phyloP scores from a whole-genome alignment of 2,888 invertebrate genomes.

The Drosophila neonasuta region DNA sequence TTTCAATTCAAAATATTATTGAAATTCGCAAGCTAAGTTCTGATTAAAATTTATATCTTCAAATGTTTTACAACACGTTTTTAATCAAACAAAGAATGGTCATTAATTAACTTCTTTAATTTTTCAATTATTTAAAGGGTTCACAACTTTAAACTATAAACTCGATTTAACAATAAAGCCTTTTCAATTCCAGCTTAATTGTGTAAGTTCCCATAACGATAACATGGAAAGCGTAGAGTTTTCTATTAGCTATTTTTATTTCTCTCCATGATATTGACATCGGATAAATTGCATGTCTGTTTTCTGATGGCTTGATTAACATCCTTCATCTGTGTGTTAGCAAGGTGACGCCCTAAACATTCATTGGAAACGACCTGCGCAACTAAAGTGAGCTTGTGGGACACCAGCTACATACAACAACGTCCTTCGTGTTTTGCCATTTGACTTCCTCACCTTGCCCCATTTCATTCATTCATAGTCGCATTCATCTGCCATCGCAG shows the following conservation, averaged over 20 bases:
- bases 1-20: too few species aligned
- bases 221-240: background rate
- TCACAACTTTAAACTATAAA: background rate
- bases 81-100: too few species aligned
- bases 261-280: conserved; percentile 22
- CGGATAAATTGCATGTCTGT: conserved; percentile 53
- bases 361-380: conserved; percentile 45
- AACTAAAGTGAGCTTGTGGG: conserved; percentile 45
- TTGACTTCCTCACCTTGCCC: conserved; percentile 9
- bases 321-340: conserved; percentile 23
- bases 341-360: conserved; percentile 23
- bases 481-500: conserved; percentile 30
- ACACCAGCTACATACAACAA: too few species aligned
- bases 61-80: too few species aligned
- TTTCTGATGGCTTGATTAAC: conserved; percentile 47
- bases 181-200: conserved; percentile 1
- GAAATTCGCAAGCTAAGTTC: too few species aligned
- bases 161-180: background rate
- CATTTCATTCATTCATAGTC: conserved; percentile 47
- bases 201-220: background rate
- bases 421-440: background rate
- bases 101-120: too few species aligned
- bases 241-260: conserved; percentile 2
- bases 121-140: too few species aligned
- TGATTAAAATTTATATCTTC: too few species aligned